Evolutionary conservation across 2,888 invertebrate genomes (phyloP), one percentile per base, ranked within the genome.

Genomic region (Trichogramma dendrolimi): DNA sequence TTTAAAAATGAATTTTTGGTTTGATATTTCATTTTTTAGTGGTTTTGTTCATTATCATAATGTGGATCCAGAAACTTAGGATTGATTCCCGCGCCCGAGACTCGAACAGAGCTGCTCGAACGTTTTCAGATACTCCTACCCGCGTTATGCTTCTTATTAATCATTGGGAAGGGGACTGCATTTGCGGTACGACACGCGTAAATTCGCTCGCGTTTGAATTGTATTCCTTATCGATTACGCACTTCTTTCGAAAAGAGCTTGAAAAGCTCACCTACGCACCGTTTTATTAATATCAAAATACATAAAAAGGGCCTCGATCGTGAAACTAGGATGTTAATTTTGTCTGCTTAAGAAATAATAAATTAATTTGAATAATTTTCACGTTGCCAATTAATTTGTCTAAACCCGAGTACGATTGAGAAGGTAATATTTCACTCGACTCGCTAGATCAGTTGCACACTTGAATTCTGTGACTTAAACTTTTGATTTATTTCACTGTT

Each of bases 131-230:
- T 75, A 78, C 75, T 78, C 78, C 78, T 78, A 78, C 78, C 78
- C 78, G 78, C 78, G 78, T 78, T 78, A 77, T 78, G 78, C 78
- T 77, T 78, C 77, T 76, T 73, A 75, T 73, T 72, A 71, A 77
- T 73, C 74, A 73, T 74, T 74, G 71, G 72, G 76, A 73, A 71
- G 74, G 74, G 76, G 38, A 39, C 14, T 39, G 52, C 40, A 38
- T 6, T 42, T 50, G 58, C 66, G 63, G 42, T 40, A 51, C 63
- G 60, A 72, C 71, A 68, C 72, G 64, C 68, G 59, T 60, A 59
- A 55, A 56, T 60, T 58, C 46, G 41, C 14, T 27, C 11, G 51
- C 41, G 8, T 39, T 39, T 41, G 38, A 40, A 5, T 43, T 51
- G 46, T 53, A 10, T 38, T 11, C 4, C 6, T 10, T 54, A 27